Conservation (phyloP, 1,140 invertebrate genomes). For the Ceratina australensis region DNA sequence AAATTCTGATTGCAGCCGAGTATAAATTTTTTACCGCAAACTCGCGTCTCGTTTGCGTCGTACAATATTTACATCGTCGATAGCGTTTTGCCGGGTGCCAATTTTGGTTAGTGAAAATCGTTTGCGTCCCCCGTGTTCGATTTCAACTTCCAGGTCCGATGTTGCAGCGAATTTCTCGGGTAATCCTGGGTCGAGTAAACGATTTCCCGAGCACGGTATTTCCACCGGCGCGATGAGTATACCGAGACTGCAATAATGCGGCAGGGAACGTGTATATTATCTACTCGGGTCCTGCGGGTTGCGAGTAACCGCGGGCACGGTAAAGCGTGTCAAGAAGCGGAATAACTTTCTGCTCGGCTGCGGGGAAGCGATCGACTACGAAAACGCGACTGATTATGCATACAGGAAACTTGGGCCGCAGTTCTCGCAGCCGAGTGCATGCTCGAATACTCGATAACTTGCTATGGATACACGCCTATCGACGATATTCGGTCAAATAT, state of each 20-base stretch:
- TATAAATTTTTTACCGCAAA: no score
- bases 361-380: slow-evolving; percentile 12
- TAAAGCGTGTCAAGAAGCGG: slow-evolving; percentile 15
- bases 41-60: no score
- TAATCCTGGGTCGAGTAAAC: background rate
- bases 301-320: background rate
- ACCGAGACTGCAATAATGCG: background rate
- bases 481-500: slow-evolving; percentile 17
- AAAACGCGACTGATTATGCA: slow-evolving; percentile 38
- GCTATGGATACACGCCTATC: slow-evolving; percentile 9
- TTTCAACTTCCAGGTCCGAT: no score
- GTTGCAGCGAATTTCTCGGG: background rate
- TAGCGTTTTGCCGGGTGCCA: no score
- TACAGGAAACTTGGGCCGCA: slow-evolving; percentile 25
- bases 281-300: background rate
- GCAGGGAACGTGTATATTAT: background rate
- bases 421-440: background rate
- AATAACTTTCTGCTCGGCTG: slow-evolving; percentile 9
- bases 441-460: slow-evolving; percentile 23
- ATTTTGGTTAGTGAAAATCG: background rate
- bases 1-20: no score
- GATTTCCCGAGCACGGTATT: background rate
- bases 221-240: no score
- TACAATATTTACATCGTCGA: no score
- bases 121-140: background rate